Evolutionary conservation across 1,140 invertebrate genomes (phyloP).

Genomic region (Diabrotica virgifera): DNA sequence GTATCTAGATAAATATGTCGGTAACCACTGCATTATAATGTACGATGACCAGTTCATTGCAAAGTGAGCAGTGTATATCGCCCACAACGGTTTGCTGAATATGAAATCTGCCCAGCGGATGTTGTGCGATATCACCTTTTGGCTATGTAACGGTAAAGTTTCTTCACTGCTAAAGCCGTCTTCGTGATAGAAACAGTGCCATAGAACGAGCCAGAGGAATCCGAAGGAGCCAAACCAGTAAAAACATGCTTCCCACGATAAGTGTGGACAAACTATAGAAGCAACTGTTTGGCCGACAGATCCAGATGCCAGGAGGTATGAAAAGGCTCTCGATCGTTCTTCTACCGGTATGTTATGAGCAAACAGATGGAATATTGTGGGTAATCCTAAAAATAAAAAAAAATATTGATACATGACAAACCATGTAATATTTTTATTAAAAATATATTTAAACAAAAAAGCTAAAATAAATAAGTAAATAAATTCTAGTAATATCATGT

Average conservation of each 20-base stretch:
- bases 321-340: conserved; percentile 73
- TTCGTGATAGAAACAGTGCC: conserved; percentile 63
- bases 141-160: conserved; percentile 64
- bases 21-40: conserved; percentile 82
- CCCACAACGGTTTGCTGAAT: conserved; percentile 71
- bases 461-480: too few relatives aligned
- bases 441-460: too few relatives aligned
- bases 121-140: conserved; percentile 57
- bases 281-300: conserved; percentile 76
- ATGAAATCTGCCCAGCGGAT: conserved; percentile 68
- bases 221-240: conserved; percentile 71
- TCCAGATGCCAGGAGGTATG: conserved; percentile 71
- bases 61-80: conserved; percentile 77
- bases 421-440: too few relatives aligned
- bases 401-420: too few relatives aligned
- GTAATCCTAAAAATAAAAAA: conserved; percentile 58
- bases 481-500: too few relatives aligned
- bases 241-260: conserved; percentile 70
- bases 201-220: conserved; percentile 68
- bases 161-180: conserved; percentile 55
- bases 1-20: conserved; percentile 68
- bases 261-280: conserved; percentile 65
- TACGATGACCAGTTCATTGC: conserved; percentile 84
- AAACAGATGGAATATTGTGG: conserved; percentile 79
- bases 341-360: conserved; percentile 71